Percentiles rank a stretch among this genome's conserved stretches.
Conservation (phyloP, 1,140 invertebrate species). For the Battus philenor region DNA sequence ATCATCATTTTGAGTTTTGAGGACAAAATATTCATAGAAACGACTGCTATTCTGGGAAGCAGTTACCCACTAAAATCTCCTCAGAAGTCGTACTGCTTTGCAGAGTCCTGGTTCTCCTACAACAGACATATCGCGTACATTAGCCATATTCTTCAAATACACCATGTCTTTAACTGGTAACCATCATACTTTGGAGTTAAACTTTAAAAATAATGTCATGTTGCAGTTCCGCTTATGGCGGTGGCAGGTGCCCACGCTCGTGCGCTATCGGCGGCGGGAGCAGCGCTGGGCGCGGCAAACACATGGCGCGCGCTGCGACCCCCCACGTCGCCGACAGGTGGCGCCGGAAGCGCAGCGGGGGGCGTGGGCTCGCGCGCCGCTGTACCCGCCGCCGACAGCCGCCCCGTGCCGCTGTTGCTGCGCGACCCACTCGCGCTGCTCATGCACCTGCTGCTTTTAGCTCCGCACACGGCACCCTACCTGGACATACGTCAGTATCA, state of each 20-base stretch:
- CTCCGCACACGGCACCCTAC: constrained; percentile 82
- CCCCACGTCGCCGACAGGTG: too few species aligned
- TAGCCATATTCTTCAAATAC: too few species aligned
- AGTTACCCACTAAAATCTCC: too few species aligned
- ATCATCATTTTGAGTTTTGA: too few species aligned
- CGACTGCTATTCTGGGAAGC: too few species aligned
- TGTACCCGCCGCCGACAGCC: constrained; percentile 45
- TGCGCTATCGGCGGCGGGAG: constrained; percentile 74
- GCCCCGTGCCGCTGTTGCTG: constrained; percentile 89
- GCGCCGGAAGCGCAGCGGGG: constrained; percentile 6
- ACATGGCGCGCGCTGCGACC: constrained; percentile 59
- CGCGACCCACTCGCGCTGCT: constrained; percentile 90
- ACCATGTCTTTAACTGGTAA: too few species aligned
- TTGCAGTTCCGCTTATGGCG: constrained; percentile 89
- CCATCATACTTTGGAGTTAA: too few species aligned
- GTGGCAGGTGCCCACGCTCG: constrained; percentile 91
- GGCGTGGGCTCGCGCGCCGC: constrained; percentile 37
- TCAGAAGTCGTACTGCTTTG: too few species aligned
- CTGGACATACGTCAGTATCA: constrained; percentile 86
- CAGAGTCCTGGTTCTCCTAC: too few species aligned
- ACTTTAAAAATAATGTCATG: too few species aligned
- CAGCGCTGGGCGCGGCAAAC: constrained; percentile 51
- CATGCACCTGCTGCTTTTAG: constrained; percentile 89
- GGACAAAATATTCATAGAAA: too few species aligned
- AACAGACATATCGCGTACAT: too few species aligned